Base-by-base conservation (phyloP, 2,888 invertebrate species). In the Scaptomyza reducta region DNA sequence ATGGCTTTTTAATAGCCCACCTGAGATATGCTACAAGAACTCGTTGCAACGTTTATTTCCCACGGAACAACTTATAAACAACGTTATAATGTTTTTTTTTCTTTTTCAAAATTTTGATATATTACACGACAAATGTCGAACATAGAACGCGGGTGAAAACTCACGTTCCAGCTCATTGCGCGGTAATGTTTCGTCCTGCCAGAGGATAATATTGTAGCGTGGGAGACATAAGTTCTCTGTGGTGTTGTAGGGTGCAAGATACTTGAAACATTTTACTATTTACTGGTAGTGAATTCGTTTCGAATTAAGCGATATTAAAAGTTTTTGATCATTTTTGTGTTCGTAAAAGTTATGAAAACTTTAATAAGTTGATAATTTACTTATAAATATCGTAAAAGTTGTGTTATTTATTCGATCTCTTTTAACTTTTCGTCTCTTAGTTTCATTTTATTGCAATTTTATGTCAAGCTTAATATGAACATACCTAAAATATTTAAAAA, bases 1-100 rank as follows among this genome's bases (percentile, higher is more conserved):
- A 87, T 83, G 74, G 78, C 73, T 77, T 83, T 79, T 84, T 89
- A 87, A 89, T 82, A 75, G 78, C 64, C 57, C 51, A 41, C 60
- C 53, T 49, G 40, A 18, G 41, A 35, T 44, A 44, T 35, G 64
- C 62, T 31, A 16, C 1, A 29, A 47, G 16, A 47, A n/a, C 49
- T 33, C 65, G 16, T 38, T 18, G 22, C 41, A 65, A 55, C 25
- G 42, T 9, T 9, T 40, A 60, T 70, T 81, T 83, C 84, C 83
- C 88, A 88, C 88, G 88, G 33, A 31, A 49, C 45, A 59, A 75
- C 47, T 46, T 35, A 35, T 46, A 35, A 58, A 31, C 29, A 33
- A n/a, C 45, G 27, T 33, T 45, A 38, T 25, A 41, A 33, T 31
- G 56, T 56, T 68, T 14, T 51, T 68, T 49, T 2, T 3, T 18